These are phyloP conservation scores for Atherinomorus stipes DNA, from an alignment of 2,113 vertebrate genomes.

Conservation along the genomic window DNA sequence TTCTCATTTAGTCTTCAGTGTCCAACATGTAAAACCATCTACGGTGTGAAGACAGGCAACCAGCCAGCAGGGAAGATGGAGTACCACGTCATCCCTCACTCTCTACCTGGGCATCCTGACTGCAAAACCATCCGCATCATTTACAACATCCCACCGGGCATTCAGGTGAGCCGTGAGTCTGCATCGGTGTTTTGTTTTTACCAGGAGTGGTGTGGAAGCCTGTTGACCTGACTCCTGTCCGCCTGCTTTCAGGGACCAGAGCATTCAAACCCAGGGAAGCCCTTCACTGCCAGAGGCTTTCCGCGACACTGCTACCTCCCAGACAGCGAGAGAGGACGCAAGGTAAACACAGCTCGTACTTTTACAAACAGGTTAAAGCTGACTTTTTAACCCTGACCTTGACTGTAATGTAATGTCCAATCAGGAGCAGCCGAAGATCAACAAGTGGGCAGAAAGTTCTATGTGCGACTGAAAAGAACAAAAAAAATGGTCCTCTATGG, in stretches of 20 bases:
- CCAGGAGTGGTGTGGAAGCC: too few relatives aligned
- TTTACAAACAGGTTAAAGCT: neutral
- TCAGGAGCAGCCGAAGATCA: too few relatives aligned
- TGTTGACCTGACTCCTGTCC: too few relatives aligned
- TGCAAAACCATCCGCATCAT: constrained; percentile 96
- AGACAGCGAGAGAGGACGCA: constrained; percentile 94
- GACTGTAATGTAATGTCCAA: too few relatives aligned
- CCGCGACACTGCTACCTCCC: constrained; percentile 97
- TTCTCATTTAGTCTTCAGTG: constrained; percentile 88
- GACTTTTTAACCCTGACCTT: too few relatives aligned
- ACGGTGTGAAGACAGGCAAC: constrained; percentile 95
- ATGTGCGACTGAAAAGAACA: too few relatives aligned
- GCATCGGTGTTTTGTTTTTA: too few relatives aligned
- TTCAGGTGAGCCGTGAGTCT: constrained; percentile 85
- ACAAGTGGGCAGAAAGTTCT: too few relatives aligned
- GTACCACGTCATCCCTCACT: constrained; percentile 95
- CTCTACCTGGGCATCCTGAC: constrained; percentile 92
- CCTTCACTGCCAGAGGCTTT: constrained; percentile 94
- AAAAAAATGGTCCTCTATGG: too few relatives aligned
- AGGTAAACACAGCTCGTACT: constrained; percentile 75
- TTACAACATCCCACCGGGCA: constrained; percentile 93
- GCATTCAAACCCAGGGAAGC: constrained; percentile 93
- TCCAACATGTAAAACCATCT: constrained; percentile 97
- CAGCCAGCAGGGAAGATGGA: constrained; percentile 98
- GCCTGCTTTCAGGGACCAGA: constrained; percentile 87